A percentile compares a stretch with the other conserved stretches of the same genome.
phyloP scores from a whole-genome alignment of 2,888 invertebrate species.

The Caenorhabditis afra region DNA sequence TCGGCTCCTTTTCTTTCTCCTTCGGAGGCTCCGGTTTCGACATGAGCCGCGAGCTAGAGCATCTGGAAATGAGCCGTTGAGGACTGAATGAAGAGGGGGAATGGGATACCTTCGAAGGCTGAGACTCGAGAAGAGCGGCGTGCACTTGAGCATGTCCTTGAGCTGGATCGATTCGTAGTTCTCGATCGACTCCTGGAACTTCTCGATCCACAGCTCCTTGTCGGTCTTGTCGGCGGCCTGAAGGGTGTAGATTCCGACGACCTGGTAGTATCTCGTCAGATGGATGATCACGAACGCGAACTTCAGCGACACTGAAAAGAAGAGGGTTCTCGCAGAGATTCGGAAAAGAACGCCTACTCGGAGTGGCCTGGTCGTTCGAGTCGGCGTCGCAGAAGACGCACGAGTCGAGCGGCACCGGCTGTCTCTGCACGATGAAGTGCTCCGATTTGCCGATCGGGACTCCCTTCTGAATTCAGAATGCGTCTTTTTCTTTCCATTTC shows the following conservation, averaged over 20 bases:
- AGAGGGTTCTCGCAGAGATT: background rate
- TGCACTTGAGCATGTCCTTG: slow-evolving; percentile 80
- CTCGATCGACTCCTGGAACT: slow-evolving; percentile 81
- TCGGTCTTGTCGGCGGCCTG: slow-evolving; percentile 82
- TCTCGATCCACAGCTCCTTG: slow-evolving; percentile 81
- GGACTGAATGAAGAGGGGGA: slow-evolving; percentile 1
- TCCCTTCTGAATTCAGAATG: slow-evolving; percentile 64
- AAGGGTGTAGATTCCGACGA: slow-evolving; percentile 82
- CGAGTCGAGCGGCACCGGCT: slow-evolving; percentile 83
- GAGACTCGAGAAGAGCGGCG: slow-evolving; percentile 78
- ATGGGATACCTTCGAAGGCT: slow-evolving; percentile 67
- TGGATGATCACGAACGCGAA: slow-evolving; percentile 83
- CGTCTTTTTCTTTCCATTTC: background rate
- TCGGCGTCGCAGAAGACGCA: slow-evolving; percentile 83
- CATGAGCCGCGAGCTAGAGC: slow-evolving; percentile 68
- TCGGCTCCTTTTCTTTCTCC: slow-evolving; percentile 24
- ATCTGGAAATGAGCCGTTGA: slow-evolving; percentile 45
- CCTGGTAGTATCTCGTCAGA: slow-evolving; percentile 83
- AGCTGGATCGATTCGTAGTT: slow-evolving; percentile 81
- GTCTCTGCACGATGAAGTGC: slow-evolving; percentile 82
- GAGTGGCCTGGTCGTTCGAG: slow-evolving; percentile 76
- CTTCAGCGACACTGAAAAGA: slow-evolving; percentile 74
- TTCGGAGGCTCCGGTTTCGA: slow-evolving; percentile 51
- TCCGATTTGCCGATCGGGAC: slow-evolving; percentile 75
- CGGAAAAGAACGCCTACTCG: slow-evolving; percentile 50